Evolutionary conservation across 2,113 vertebrate genomes (phyloP), one percentile per base, ranked within the genome.

Genomic region (Rousettus leschenaultii): DNA sequence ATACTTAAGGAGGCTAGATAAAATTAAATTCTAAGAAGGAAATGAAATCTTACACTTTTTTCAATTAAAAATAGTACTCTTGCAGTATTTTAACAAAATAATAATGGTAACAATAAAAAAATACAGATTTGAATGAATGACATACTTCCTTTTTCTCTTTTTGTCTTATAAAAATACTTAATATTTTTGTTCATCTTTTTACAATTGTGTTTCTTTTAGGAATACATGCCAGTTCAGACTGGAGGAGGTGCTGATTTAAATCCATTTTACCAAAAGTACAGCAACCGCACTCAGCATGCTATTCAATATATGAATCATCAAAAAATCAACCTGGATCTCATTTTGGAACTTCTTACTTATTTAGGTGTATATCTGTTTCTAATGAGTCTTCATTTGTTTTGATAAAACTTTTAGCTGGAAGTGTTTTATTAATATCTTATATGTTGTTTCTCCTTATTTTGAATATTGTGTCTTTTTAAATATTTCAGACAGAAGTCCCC

Each of bases 291-390:
- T 0, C 98, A 98, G 22, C 99, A 99, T 40, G 99, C 99, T 77
- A 88, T 99, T 94, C 98, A 99, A 61, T 99, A 99, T 96, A 99
- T 99, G 99, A 99, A 99, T 97, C 99, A 99, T 15, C 99, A 99
- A 93, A 99, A 99, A 98, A 99, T 99, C 98, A 99, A 99, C 97
- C 98, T 99, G 98, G 99, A 99, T 94, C 99, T 99, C 88, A 98
- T 99, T 92, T 97, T 99, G 91, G 99, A 99, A 74, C 98, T 99
- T 87, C 98, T 99, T 59, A 97, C 97, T 22, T 99, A 99, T 95
- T 97, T 99, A 94, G 99, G 99, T 99, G 99, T 30, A 10, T 45
- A 68, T 68, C 59, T 88, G 1, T 68, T 83, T 71, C 71, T 84
- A 33, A 33, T 57, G 10, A 53, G 26, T 59, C 66, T 38, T 43